These are phyloP conservation scores for Eulemur coronatus DNA, from an alignment of 2,797 vertebrate species.

Conservation along the genomic window DNA sequence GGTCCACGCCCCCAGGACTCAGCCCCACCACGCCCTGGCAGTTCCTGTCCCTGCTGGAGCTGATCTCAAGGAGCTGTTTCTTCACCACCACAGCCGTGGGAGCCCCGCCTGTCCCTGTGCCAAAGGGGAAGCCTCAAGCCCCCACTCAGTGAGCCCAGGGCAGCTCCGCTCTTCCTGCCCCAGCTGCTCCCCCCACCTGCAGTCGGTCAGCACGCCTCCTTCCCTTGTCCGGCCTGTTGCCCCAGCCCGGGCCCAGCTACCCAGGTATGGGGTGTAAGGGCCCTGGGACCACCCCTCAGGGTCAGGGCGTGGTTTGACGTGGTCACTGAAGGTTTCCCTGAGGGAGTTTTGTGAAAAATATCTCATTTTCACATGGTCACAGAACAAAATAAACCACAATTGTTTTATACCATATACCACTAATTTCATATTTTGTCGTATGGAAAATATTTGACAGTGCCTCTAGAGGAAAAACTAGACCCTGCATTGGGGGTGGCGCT, in stretches of 20 bases:
- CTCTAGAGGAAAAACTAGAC: not conserved
- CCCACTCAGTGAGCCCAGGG: not conserved
- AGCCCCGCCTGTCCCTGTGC: not conserved
- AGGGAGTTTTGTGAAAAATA: not conserved
- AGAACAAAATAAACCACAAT: not conserved
- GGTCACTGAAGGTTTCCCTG: not conserved
- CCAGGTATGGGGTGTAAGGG: not conserved
- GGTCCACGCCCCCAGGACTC: too few species aligned
- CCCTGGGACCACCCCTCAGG: not conserved
- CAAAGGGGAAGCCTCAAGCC: not conserved
- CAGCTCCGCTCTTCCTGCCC: not conserved
- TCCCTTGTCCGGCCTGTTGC: not conserved
- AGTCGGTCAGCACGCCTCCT: not conserved
- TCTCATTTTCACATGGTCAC: not conserved
- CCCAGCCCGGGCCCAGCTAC: not conserved
- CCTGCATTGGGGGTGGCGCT: rapidly evolving
- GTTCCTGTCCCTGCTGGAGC: not conserved
- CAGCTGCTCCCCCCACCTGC: not conserved
- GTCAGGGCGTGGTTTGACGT: not conserved
- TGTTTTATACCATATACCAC: not conserved
- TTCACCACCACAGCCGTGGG: not conserved
- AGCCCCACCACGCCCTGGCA: not conserved
- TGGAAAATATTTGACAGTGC: not conserved
- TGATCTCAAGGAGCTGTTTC: not conserved
- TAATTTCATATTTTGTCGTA: not conserved